phyloP scores from a whole-genome alignment of 2,113 vertebrate genomes.

The Thinocorus orbignyianus region DNA sequence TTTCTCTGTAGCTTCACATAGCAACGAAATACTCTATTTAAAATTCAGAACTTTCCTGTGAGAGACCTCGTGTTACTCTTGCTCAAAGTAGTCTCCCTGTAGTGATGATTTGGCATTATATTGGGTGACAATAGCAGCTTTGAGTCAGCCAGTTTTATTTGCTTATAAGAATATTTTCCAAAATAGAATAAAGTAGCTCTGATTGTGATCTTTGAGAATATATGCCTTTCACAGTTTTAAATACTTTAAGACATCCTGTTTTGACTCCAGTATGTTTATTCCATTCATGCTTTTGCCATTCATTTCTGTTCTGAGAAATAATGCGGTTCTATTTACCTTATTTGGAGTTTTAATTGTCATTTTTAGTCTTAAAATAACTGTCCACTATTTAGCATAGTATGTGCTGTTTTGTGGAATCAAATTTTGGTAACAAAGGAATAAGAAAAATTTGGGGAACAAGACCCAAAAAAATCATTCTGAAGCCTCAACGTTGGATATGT shows the following conservation, averaged over 20 bases:
- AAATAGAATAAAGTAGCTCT: not conserved
- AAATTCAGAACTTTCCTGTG: not conserved
- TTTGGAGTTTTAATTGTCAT: not conserved
- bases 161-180: not conserved
- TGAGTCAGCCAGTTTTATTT: not conserved
- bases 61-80: not conserved
- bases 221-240: not conserved
- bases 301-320: not conserved
- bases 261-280: not conserved
- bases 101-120: not conserved
- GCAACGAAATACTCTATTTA: not conserved
- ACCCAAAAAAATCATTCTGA: not conserved
- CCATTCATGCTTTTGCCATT: not conserved
- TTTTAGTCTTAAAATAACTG: not conserved
- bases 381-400: not conserved
- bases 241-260: not conserved
- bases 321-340: not conserved
- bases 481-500: not conserved
- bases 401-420: not conserved
- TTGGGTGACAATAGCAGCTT: not conserved
- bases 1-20: not conserved
- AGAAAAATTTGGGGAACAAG: not conserved
- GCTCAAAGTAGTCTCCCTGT: not conserved
- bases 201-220: not conserved
- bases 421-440: not conserved